Percentiles rank a stretch among this genome's conserved stretches.
Conservation (phyloP, 2,888 invertebrate genomes). For the Drosophila koepferae region DNA sequence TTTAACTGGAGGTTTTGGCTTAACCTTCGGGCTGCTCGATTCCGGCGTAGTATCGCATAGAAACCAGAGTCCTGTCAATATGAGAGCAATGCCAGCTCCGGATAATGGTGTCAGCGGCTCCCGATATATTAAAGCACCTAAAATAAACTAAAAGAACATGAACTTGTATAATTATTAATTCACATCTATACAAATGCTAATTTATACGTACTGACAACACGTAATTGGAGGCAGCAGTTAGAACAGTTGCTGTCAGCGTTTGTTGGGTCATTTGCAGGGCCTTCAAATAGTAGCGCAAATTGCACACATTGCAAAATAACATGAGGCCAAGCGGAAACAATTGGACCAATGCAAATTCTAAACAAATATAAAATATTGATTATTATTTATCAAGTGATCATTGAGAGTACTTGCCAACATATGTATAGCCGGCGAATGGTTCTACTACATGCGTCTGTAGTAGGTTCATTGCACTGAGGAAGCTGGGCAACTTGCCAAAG, state of each 20-base stretch:
- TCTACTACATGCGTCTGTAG: constrained; percentile 14
- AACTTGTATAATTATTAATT: neutral
- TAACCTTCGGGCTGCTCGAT: neutral
- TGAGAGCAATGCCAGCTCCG: constrained; percentile 90
- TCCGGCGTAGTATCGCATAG: constrained; percentile 85
- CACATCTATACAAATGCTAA: too few relatives aligned
- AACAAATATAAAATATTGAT: constrained; percentile 16
- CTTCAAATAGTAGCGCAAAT: constrained; percentile 87
- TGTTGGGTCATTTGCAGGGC: constrained; percentile 86
- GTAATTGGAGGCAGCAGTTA: constrained; percentile 88
- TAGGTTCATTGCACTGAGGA: constrained; percentile 50
- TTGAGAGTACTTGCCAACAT: constrained; percentile 26
- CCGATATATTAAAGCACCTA: constrained; percentile 89
- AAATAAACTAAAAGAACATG: constrained; percentile 87
- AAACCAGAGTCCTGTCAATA: constrained; percentile 89
- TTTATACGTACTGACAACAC: constrained; percentile 86
- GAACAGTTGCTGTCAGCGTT: constrained; percentile 87
- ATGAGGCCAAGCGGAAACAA: constrained; percentile 85
- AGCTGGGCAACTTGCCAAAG: constrained; percentile 87
- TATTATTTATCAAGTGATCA: neutral
- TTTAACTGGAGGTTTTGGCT: neutral
- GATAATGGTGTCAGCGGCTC: constrained; percentile 90
- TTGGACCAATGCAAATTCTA: constrained; percentile 77
- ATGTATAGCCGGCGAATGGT: neutral
- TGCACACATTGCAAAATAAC: constrained; percentile 87